Evolutionary conservation across 2,797 vertebrate genomes (phyloP).

Genomic region (Momotus momota): DNA sequence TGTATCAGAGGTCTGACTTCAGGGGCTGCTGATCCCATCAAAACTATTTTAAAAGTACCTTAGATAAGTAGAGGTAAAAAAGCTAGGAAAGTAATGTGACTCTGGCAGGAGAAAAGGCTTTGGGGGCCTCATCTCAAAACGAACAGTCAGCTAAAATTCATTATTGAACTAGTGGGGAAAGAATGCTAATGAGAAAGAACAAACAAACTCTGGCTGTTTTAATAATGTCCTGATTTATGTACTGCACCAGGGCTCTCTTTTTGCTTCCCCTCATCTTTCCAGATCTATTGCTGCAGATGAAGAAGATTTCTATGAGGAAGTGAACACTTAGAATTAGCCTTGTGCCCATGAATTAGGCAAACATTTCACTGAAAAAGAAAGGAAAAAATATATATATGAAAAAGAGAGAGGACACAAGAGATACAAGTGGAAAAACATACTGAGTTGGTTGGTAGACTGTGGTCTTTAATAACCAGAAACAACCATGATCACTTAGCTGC

Average conservation of each 20-base stretch:
- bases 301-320: not conserved
- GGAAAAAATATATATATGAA: not conserved
- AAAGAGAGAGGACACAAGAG: not conserved
- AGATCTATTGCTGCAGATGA: not conserved
- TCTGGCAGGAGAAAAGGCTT: not conserved
- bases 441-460: not conserved
- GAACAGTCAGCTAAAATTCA: conserved; percentile 19
- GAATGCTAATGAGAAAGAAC: not conserved
- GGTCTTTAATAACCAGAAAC: not conserved
- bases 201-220: not conserved
- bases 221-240: not conserved
- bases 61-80: not conserved
- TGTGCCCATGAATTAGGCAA: not conserved
- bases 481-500: not conserved
- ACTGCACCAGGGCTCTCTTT: not conserved
- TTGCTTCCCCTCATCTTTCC: not conserved
- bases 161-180: not conserved
- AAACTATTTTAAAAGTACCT: not conserved
- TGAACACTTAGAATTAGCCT: not conserved
- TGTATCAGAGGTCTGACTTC: not conserved
- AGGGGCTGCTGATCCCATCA: not conserved
- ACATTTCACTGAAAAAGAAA: not conserved
- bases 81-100: not conserved
- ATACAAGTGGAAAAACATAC: not conserved
- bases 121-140: not conserved